Evolutionary conservation across 2,888 invertebrate genomes (phyloP), one percentile per base, ranked within the genome.

Genomic region (Lithophane semibrunnea): DNA sequence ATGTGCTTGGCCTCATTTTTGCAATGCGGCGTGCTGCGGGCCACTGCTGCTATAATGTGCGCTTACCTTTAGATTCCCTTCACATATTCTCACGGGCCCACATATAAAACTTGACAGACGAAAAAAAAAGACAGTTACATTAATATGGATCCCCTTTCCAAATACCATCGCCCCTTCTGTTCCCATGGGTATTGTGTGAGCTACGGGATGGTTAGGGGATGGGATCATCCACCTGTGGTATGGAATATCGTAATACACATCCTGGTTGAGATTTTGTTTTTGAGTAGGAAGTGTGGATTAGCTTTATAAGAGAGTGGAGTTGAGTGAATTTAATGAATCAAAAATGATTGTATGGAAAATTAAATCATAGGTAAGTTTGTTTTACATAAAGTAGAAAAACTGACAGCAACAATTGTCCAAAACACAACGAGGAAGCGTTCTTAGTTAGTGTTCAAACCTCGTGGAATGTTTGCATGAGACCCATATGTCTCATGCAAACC

Each of bases 181-280:
- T 83, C 83, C 77, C 83, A 84, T 73, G 83, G 70, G 83, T 80
- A 71, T 77, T 68, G 56, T 73, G 60, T 77, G 65, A 52, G 58
- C 49, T 24, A 71, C 16, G 67, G 70, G 60, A 44, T 44, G 49
- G 52, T 3, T 24, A 21, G 58, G 78, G 64, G 66, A 18, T n/a
- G 44, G 61, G 47, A 66, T 65, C 61, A 74, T 24, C 47, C 83
- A 83, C 80, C 84, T 83, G 80, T 61, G 80, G 9, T 76, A 12
- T 37, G 10, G 61, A 54, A 70, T 58, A 58, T 71, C 61, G 18
- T 63, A 44, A 24, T 24, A 13, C 5, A 80, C n/a, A 81, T 66
- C 64, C 81, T 75, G 68, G 18, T 47, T 79, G 37, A 24, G 16
- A 73, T 52, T 44, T 63, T 42, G 52, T 71, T 73, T 79, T 44